Percentiles rank a stretch among this genome's conserved stretches.
Evolutionary conservation across 2,888 invertebrate species (phyloP).

Genomic region (Lithophane ornitopus): DNA sequence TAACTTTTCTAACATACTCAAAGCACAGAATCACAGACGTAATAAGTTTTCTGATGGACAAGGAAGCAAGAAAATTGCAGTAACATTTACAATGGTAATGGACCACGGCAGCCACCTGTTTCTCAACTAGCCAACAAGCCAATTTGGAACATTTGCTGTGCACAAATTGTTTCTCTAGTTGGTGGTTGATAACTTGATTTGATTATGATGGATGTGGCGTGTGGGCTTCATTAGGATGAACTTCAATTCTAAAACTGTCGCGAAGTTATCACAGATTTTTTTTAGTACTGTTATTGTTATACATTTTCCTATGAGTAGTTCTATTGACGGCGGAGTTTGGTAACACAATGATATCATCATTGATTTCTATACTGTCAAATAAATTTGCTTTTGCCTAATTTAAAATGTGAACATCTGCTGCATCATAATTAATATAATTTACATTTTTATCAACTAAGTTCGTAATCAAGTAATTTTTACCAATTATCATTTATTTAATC

Average conservation of each 20-base stretch:
- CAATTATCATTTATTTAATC: background rate
- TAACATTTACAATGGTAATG: slow-evolving; percentile 84
- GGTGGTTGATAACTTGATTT: slow-evolving; percentile 67
- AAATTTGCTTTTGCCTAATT: background rate
- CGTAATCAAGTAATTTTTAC: background rate
- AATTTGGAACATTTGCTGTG: slow-evolving; percentile 82
- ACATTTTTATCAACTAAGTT: background rate
- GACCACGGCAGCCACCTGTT: slow-evolving; percentile 81
- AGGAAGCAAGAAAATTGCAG: slow-evolving; percentile 83
- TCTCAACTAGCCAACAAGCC: slow-evolving; percentile 73
- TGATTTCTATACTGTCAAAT: background rate
- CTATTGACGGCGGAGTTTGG: too few relatives aligned
- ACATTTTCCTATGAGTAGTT: background rate
- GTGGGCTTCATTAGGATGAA: slow-evolving; percentile 43
- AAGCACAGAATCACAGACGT: slow-evolving; percentile 55
- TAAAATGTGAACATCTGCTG: background rate
- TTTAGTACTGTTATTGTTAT: background rate
- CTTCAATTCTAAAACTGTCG: slow-evolving; percentile 26
- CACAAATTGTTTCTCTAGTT: slow-evolving; percentile 83
- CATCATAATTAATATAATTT: background rate
- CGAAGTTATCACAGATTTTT: background rate
- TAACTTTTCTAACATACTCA: slow-evolving; percentile 48
- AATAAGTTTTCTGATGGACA: slow-evolving; percentile 74
- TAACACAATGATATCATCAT: too few relatives aligned
- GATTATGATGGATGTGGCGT: slow-evolving; percentile 65